These are phyloP conservation scores for Drosophila multiciliata DNA, from an alignment of 2,888 invertebrate genomes.

Conservation along the genomic window DNA sequence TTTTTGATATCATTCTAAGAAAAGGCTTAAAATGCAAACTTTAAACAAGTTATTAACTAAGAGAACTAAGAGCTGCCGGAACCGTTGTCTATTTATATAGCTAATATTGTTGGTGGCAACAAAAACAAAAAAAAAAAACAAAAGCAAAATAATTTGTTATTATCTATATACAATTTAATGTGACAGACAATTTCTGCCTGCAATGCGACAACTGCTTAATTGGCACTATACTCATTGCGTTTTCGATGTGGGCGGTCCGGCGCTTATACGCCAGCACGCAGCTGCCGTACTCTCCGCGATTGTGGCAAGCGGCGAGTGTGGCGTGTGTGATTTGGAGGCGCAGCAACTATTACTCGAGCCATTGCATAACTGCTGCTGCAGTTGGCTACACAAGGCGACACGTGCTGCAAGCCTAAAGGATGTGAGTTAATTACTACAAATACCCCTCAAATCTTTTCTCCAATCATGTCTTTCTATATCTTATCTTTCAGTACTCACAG, in stretches of 20 bases:
- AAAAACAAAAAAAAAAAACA: neutral
- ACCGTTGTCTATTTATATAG: constrained; percentile 53
- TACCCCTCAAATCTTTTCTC: neutral
- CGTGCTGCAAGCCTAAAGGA: constrained; percentile 70
- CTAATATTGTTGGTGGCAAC: constrained; percentile 5
- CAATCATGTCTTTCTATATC: neutral
- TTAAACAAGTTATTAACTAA: constrained; percentile 1
- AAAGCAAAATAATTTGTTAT: constrained; percentile 39
- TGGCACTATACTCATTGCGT: constrained; percentile 84
- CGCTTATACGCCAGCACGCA: constrained; percentile 84
- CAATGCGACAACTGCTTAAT: constrained; percentile 83
- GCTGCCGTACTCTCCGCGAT: constrained; percentile 81
- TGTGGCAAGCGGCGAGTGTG: constrained; percentile 74
- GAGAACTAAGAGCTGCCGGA: constrained; percentile 40
- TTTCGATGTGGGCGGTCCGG: constrained; percentile 82
- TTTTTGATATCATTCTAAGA: constrained; percentile 39
- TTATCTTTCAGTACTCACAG: constrained; percentile 81
- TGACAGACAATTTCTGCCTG: constrained; percentile 82
- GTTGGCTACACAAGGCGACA: constrained; percentile 83
- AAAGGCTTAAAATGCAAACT: neutral
- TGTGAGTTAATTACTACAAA: constrained; percentile 56
- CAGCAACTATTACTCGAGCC: constrained; percentile 71
- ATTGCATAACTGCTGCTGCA: constrained; percentile 82
- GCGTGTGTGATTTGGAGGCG: constrained; percentile 74
- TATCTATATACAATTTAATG: constrained; percentile 18